Evolutionary conservation across 1,140 invertebrate genomes (phyloP), one percentile per base, ranked within the genome.

Genomic region (Drosophila obscura): DNA sequence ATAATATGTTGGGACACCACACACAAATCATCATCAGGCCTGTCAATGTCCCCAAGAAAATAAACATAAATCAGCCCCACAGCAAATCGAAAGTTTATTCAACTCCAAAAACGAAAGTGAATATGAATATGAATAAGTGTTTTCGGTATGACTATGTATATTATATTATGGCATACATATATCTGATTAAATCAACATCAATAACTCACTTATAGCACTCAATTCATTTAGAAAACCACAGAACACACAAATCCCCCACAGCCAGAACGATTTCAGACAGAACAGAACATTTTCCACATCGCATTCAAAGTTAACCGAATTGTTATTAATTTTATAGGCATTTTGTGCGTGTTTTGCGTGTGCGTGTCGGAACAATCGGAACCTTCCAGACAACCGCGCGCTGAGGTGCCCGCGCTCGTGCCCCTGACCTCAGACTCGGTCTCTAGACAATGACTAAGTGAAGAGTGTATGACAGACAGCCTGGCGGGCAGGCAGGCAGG

Each of bases 241-340:
- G 35, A 13, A 5, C 4, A 39, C 35, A 13, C 35, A 57, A 69
- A 31, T 53, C 39, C 16, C 16, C 5, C 51, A 5, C 46, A 19
- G 19, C 22, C 19, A 48, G 28, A n/a, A 24, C 51, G 24, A 49
- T 66, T 28, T 19, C 28, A 13, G 28, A 13, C 22, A 65, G 41
- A 65, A 26, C 35, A 39, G 35, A 39, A 13, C 35, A 11, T 67
- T 9, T 50, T 55, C 24, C n/a, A 6, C 26, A 11, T 35, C 31
- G 31, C 35, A 50, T 28, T 57, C 44, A 58, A 69, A 69, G 43
- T 68, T 68, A 69, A 43, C 51, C 51, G 44, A 68, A 73, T 73
- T 74, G 71, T 73, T 73, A 74, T 74, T 74, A 74, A 73, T 62
- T 73, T 73, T 57, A 74, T 74, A 73, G 69, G 13, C 59, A 57